A percentile compares a stretch with the other conserved stretches of the same genome.
Evolutionary conservation across 2,797 vertebrate species (phyloP).

Genomic region (Mus caroli): DNA sequence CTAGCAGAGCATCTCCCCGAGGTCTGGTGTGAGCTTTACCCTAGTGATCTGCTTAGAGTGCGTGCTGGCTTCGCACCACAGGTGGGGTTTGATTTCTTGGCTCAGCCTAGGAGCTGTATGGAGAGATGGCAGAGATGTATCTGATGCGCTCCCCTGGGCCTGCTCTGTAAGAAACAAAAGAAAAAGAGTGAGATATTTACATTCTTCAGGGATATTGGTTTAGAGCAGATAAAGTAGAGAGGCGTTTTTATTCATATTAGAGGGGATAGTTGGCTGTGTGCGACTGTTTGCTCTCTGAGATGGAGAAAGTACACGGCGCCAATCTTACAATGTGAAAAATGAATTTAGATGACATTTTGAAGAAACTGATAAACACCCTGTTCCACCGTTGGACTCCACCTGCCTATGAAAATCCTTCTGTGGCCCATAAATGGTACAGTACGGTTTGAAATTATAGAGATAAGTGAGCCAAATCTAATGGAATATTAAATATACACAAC

Average conservation of each 20-base stretch:
- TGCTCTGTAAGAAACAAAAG: slow-evolving; percentile 73
- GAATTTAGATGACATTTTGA: slow-evolving; percentile 87
- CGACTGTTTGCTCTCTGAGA: slow-evolving; percentile 83
- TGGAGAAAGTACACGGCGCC: slow-evolving; percentile 73
- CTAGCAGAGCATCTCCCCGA: neutral
- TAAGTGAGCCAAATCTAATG: slow-evolving; percentile 85
- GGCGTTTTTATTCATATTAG: slow-evolving; percentile 81
- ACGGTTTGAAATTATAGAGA: slow-evolving; percentile 85
- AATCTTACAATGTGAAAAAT: slow-evolving; percentile 85
- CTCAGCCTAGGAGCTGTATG: slow-evolving; percentile 50
- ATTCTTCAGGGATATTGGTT: slow-evolving; percentile 84
- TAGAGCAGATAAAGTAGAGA: slow-evolving; percentile 80
- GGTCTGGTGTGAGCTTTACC: neutral
- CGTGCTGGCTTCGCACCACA: slow-evolving; percentile 49
- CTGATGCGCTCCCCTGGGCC: slow-evolving; percentile 75
- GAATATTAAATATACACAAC: slow-evolving; percentile 84
- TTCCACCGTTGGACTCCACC: slow-evolving; percentile 70
- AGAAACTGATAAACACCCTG: slow-evolving; percentile 84
- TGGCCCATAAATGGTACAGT: slow-evolving; percentile 80
- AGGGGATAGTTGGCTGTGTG: slow-evolving; percentile 75
- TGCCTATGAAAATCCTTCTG: slow-evolving; percentile 82
- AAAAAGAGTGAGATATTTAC: slow-evolving; percentile 81
- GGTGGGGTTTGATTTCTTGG: slow-evolving; percentile 72
- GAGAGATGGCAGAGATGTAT: slow-evolving; percentile 47
- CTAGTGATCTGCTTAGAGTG: neutral